Percentiles rank a stretch among this genome's conserved stretches.
phyloP scores from a whole-genome alignment of 2,888 invertebrate genomes.

The Sminthurinus aureus region DNA sequence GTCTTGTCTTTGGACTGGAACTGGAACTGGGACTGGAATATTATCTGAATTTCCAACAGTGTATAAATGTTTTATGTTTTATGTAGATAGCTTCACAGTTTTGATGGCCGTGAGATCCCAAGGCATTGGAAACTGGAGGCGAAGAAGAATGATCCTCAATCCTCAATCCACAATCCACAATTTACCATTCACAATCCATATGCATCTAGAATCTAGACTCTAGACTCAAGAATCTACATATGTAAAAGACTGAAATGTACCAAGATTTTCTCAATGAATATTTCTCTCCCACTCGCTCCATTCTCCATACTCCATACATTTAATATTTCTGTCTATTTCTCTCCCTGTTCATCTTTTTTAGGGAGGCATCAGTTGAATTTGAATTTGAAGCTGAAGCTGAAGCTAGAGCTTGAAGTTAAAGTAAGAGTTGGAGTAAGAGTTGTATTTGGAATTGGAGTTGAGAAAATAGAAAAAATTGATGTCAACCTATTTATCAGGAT shows the following conservation, averaged over 20 bases:
- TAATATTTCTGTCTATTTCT: neutral
- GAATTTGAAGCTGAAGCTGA: constrained; percentile 10
- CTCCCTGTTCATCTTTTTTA: constrained; percentile 16
- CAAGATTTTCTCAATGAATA: constrained; percentile 13
- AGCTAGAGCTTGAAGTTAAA: too few species aligned
- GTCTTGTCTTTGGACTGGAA: neutral
- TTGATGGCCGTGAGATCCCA: neutral
- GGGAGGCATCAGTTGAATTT: constrained; percentile 31
- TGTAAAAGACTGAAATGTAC: neutral
- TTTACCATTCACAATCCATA: neutral
- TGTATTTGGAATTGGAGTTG: neutral
- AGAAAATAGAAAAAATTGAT: constrained; percentile 58
- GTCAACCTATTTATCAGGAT: constrained; percentile 61
- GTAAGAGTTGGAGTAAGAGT: too few species aligned
- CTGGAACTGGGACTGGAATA: too few species aligned
- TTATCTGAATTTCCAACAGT: neutral
- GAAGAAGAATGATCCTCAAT: neutral
- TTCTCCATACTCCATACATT: neutral
- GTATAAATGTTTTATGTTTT: neutral
- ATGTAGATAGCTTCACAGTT: neutral
- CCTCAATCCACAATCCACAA: too few species aligned
- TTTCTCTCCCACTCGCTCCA: neutral
- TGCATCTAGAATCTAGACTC: neutral
- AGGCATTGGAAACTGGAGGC: neutral
- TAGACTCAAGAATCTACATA: neutral